Conservation (phyloP, 2,888 invertebrate species). For the Loripinus fragilis region DNA sequence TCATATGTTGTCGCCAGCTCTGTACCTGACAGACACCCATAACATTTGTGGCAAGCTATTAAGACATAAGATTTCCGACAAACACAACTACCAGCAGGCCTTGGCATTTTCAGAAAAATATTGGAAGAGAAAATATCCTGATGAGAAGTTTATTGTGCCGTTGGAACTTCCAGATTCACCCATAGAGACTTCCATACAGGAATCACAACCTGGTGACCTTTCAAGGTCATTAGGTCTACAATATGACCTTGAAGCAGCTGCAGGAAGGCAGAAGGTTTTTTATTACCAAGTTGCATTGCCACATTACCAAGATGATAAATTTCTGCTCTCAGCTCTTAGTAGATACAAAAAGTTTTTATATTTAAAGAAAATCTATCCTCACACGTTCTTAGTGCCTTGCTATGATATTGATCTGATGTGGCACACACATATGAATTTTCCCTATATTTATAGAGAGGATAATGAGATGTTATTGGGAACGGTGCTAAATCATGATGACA, state of each 20-base stretch:
- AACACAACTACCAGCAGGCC: constrained; percentile 32
- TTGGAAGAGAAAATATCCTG: constrained; percentile 74
- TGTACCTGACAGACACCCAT: constrained; percentile 75
- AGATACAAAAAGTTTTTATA: constrained; percentile 83
- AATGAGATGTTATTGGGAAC: constrained; percentile 67
- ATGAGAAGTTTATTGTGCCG: constrained; percentile 68
- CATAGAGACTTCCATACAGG: neutral
- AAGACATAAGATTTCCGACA: constrained; percentile 73
- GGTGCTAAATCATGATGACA: constrained; percentile 84
- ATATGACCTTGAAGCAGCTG: constrained; percentile 83
- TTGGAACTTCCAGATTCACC: constrained; percentile 34
- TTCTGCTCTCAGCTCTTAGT: constrained; percentile 81
- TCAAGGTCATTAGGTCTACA: constrained; percentile 58
- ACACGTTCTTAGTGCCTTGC: constrained; percentile 84
- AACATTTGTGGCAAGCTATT: constrained; percentile 71
- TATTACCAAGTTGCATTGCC: constrained; percentile 85
- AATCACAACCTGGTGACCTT: constrained; percentile 19
- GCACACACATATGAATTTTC: constrained; percentile 84
- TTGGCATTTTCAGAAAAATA: constrained; percentile 49
- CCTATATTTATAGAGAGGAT: constrained; percentile 74
- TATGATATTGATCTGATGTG: constrained; percentile 85
- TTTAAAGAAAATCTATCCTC: constrained; percentile 82
- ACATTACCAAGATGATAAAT: constrained; percentile 83
- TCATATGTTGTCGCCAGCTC: constrained; percentile 79
- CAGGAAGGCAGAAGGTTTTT: constrained; percentile 83